Percentiles rank a stretch among this genome's conserved stretches.
Conservation (phyloP, 53 echinoderm and acorn worm genomes). For the Antedon mediterranea region DNA sequence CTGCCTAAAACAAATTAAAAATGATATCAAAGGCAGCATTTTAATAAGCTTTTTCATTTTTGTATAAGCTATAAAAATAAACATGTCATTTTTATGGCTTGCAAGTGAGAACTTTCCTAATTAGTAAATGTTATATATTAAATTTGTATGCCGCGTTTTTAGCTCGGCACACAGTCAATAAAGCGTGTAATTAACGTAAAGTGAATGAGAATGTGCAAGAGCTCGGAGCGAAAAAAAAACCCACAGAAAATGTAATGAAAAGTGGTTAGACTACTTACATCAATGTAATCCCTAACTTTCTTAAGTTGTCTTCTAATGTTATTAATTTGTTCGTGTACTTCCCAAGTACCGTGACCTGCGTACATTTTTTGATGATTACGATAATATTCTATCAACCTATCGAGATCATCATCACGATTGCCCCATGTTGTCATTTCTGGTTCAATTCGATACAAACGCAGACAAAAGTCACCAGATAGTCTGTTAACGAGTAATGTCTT, state of each 20-base stretch:
- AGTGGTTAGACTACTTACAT: constrained; percentile 47
- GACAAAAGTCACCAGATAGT: constrained; percentile 58
- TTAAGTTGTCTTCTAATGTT: constrained; percentile 70
- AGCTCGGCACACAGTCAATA: too few species aligned
- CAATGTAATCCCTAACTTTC: constrained; percentile 87
- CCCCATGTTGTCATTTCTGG: constrained; percentile 98
- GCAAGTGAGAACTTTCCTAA: too few species aligned
- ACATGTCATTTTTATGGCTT: too few species aligned
- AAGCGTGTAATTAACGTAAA: too few species aligned
- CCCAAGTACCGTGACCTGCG: constrained; percentile 78
- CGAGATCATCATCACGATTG: constrained; percentile 60
- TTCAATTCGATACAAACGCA: constrained; percentile 70
- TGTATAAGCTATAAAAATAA: too few species aligned
- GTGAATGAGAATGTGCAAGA: too few species aligned
- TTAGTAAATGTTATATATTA: too few species aligned
- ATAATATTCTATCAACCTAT: constrained; percentile 50
- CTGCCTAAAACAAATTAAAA: constrained; percentile 29
- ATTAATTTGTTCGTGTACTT: constrained; percentile 50
- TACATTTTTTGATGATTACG: constrained; percentile 43
- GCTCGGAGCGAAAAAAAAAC: too few species aligned
- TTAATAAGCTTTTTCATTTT: too few species aligned
- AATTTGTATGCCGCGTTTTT: too few species aligned
- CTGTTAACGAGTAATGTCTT: constrained; percentile 66
- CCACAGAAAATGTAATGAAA: too few species aligned
- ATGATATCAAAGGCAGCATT: too few species aligned